phyloP scores from a whole-genome alignment of 2,797 vertebrate genomes.

The Eospalax fontanierii region DNA sequence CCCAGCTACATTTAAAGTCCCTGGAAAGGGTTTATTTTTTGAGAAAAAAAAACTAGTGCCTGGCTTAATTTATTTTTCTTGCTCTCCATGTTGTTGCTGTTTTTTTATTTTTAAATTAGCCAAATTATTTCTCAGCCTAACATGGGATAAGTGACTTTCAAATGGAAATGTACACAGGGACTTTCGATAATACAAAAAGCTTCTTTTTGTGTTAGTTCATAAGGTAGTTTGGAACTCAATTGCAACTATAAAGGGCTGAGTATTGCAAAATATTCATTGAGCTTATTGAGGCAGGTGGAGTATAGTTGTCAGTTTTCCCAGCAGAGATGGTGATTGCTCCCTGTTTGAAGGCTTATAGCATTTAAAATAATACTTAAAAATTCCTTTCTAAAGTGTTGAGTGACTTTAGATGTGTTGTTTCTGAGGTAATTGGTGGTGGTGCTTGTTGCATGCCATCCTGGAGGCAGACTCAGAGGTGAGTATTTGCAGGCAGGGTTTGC shows the following conservation, averaged over 20 bases:
- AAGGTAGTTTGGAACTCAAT: conserved; percentile 13
- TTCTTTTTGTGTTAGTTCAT: conserved; percentile 39
- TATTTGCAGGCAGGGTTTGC: neutral
- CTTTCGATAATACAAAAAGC: neutral
- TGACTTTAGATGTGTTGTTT: neutral
- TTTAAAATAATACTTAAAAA: conserved; percentile 29
- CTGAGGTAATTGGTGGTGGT: neutral
- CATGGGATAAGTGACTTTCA: neutral
- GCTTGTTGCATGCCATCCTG: too few species aligned
- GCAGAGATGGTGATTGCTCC: neutral
- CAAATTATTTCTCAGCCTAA: conserved; percentile 16
- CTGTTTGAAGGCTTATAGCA: neutral
- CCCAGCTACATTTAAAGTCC: neutral
- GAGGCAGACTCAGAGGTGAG: neutral
- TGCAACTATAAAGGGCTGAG: neutral
- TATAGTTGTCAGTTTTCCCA: conserved; percentile 18
- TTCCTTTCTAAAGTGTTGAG: neutral
- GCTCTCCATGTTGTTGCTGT: conserved; percentile 28
- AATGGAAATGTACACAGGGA: neutral
- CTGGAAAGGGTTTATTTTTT: conserved; percentile 8
- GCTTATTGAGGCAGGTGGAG: neutral
- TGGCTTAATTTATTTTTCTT: conserved; percentile 55
- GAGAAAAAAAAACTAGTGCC: neutral
- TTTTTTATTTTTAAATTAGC: conserved; percentile 50
- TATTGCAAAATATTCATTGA: conserved; percentile 13